Base-by-base conservation (phyloP, 2,797 vertebrate species). In the Macropodus opercularis region DNA sequence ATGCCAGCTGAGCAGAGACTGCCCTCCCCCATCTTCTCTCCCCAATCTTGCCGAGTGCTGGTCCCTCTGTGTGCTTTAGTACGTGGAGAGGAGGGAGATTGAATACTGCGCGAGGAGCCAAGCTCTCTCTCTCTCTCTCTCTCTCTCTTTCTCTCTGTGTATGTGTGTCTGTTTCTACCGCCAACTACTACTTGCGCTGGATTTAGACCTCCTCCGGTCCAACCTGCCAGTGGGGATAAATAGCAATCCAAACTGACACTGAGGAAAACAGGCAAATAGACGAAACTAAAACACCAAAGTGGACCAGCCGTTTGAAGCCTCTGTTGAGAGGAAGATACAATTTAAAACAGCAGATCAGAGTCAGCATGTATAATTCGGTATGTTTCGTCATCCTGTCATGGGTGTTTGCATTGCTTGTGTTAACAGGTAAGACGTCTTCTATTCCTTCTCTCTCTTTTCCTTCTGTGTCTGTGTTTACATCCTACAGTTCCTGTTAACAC, bases 361-460 rank as follows among this genome's bases (percentile, higher is more conserved):
- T 61, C 84, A 75, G 54, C 88, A 93, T 93, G 92, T 86, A 87
- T 77, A 91, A 90, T 67, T 88, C 91, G 29, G 72, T 85, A 50
- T 93, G 87, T 77, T 87, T 92, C 74, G 67, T 93, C 83, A 72
- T 92, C 79, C 79, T 91, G 67, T 85, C 90, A 21, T 91, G 91
- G 91, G 72, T 93, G 80, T 89, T 93, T 71, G 88, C 90, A 32
- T 72, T 83, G 69, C 89, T 93, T 68, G 80, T 92, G 35, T 93
- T 92, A 70, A 91, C 92, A 93, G 92, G 92, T 93, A 92, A 90
- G 84, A 68, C 65, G 76, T 72, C 23, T 62, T 63, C 50, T 76
- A 21, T 69, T 71, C 22, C 24, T 32, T n/a, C 22, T 11, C 6
- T 64, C 19, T 70, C 22, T 42, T 27, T 24, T 65, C 38, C 47